Conservation (phyloP, 2,113 vertebrate species). For the Nicator chloris region DNA sequence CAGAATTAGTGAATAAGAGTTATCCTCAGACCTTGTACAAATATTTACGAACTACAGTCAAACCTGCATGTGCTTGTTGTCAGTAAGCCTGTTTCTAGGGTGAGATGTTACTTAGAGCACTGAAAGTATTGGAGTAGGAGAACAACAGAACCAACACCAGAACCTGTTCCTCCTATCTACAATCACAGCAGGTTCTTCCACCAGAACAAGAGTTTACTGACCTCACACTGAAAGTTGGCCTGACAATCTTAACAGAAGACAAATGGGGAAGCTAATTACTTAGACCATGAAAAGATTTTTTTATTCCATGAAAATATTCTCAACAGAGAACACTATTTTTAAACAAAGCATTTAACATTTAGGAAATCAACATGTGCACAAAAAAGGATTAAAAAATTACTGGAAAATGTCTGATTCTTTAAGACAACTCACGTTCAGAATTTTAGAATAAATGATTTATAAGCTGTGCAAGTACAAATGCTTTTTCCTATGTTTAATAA, state of each 20-base stretch:
- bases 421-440: slow-evolving; percentile 70
- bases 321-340: slow-evolving; percentile 79
- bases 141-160: neutral
- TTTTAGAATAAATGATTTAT: slow-evolving; percentile 66
- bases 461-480: slow-evolving; percentile 76
- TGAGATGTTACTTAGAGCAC: neutral
- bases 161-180: neutral
- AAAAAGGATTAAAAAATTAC: slow-evolving; percentile 73
- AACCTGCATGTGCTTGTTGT: neutral
- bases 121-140: neutral
- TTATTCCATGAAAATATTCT: slow-evolving; percentile 94
- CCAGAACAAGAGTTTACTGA: neutral
- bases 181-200: neutral
- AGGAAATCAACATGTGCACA: slow-evolving; percentile 87
- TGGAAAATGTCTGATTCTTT: slow-evolving; percentile 77
- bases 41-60: neutral
- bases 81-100: neutral
- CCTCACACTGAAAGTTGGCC: neutral
- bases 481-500: slow-evolving; percentile 65
- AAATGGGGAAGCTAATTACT: slow-evolving; percentile 38
- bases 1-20: neutral
- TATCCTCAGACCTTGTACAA: neutral
- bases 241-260: neutral
- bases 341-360: slow-evolving; percentile 86
- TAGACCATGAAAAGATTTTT: slow-evolving; percentile 74